Evolutionary conservation across 2,888 invertebrate genomes (phyloP), one percentile per base, ranked within the genome.

Genomic region (Melanostoma mellinum): DNA sequence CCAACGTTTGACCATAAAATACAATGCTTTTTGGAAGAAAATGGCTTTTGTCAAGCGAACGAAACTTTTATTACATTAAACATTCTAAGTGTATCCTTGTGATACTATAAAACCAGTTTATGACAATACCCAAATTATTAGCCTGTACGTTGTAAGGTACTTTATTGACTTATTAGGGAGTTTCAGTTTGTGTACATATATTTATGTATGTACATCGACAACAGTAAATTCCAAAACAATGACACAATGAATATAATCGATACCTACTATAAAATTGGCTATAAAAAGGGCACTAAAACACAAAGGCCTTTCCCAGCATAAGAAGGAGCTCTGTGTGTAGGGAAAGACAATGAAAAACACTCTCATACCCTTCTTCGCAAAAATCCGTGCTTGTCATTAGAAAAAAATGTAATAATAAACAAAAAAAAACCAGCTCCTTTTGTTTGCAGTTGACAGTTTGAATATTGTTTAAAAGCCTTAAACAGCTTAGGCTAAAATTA

Each of bases 81-180:
- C 36, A 61, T 61, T 36, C 9, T 8, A 61, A 53, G 9, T 8
- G 32, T 50, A 61, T 61, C 61, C 61, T 61, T 61, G 61, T 36
- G 46, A 61, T 61, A 33, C 61, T 61, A 61, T 46, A 46, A 56
- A 56, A 61, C 35, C 61, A 48, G 46, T 61, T 61, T 61, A 61
- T 61, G 61, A 61, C 61, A 61, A 61, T 61, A 61, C 46, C 35
- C 46, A 61, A 61, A 61, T 61, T 61, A 61, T 61, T 61, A 61
- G 46, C 46, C 61, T 52, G 33, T 58, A 58, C 20, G 40, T 38
- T 38, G 9, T 46, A 46, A 60, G 44, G 61, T 61, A 61, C 61
- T 61, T 61, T 61, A 46, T 61, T 61, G 61, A 61, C 61, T 61
- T 61, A 61, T 61, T 61, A 56, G 56, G 56, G 56, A 56, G 53